Evolutionary conservation across 2,113 vertebrate genomes (phyloP).

Genomic region (pig (Sus scrofa)): T2T-Sscrofa CM000822.6:84409501-84410000

Average conservation of each 20-base stretch:
- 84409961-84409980: background rate
- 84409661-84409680: background rate
- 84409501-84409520: fast-evolving
- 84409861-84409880: background rate
- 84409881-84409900: background rate
- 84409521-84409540: fast-evolving
- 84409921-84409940: background rate
- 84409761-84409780: background rate
- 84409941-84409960: background rate
- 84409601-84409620: background rate
- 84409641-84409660: background rate
- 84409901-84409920: fast-evolving
- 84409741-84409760: background rate
- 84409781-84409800: background rate
- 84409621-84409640: fast-evolving
- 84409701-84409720: background rate
- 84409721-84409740: background rate
- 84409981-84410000: background rate
- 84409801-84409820: background rate
- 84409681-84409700: background rate
- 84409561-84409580: background rate
- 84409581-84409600: background rate
- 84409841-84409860: background rate
- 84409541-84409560: background rate
- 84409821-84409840: background rate